Conservation (phyloP, 2,113 vertebrate species). For the Trichechus manatus region DNA sequence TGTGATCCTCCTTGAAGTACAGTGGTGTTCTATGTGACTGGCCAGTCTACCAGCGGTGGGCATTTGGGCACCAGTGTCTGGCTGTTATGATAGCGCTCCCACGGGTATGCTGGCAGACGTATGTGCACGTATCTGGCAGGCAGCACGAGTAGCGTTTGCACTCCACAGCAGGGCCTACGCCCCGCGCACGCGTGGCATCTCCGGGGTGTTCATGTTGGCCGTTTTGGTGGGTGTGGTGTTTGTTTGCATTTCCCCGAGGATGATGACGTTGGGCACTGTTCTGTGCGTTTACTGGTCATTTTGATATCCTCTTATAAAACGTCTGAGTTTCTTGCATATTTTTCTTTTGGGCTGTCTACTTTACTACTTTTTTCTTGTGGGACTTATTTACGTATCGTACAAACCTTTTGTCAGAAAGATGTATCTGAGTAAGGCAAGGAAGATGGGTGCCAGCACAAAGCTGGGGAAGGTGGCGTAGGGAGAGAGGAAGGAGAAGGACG, state of each 20-base stretch:
- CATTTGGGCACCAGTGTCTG: neutral
- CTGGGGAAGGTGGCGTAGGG: neutral
- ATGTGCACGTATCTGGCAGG: no score
- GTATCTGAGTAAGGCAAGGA: neutral
- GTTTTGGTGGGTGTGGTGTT: neutral
- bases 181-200: accelerated
- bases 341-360: neutral
- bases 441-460: neutral
- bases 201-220: neutral
- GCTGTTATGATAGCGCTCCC: accelerated
- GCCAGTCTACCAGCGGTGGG: neutral
- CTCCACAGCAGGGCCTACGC: no score
- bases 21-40: neutral
- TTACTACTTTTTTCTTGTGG: no score
- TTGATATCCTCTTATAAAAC: neutral
- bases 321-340: neutral
- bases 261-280: neutral
- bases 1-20: neutral
- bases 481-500: neutral
- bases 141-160: no score
- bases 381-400: neutral
- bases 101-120: no score
- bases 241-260: neutral
- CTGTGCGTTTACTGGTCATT: neutral
- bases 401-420: neutral